These are phyloP conservation scores for Tromatobia lineatoria DNA, from an alignment of 2,888 invertebrate genomes.

Conservation along the genomic window DNA sequence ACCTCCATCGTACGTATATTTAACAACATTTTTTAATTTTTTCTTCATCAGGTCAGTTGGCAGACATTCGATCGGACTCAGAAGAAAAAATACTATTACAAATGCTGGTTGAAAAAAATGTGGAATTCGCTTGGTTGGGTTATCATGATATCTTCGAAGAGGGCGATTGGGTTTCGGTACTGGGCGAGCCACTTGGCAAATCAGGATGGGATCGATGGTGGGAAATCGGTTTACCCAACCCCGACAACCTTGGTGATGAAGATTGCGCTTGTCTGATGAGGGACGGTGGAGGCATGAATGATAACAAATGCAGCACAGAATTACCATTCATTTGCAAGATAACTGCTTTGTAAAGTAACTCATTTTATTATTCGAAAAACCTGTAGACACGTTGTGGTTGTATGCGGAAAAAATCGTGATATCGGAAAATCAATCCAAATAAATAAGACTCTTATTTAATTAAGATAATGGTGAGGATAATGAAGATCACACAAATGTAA, in stretches of 20 bases:
- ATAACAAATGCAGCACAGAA: not conserved
- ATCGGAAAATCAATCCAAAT: not conserved
- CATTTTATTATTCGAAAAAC: not conserved
- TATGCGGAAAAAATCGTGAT: not conserved
- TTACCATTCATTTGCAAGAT: slow-evolving; percentile 9
- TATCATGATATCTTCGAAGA: slow-evolving; percentile 70
- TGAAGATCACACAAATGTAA: not conserved
- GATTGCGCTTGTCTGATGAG: not conserved
- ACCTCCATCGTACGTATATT: too few relatives aligned
- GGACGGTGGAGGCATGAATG: slow-evolving; percentile 2
- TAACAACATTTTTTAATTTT: not conserved
- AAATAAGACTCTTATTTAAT: not conserved
- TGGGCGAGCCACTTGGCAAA: slow-evolving; percentile 51
- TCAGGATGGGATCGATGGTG: slow-evolving; percentile 14
- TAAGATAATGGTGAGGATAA: not conserved
- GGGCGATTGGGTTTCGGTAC: slow-evolving; percentile 68
- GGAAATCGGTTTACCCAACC: not conserved
- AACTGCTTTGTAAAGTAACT: not conserved
- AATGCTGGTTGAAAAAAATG: slow-evolving; percentile 55
- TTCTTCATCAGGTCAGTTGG: slow-evolving; percentile 64
- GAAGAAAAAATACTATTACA: slow-evolving; percentile 63
- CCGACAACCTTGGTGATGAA: not conserved
- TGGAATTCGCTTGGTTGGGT: slow-evolving; percentile 66
- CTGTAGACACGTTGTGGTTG: not conserved
- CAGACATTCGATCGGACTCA: slow-evolving; percentile 62